Conservation (phyloP, 2,113 vertebrate species). For the Hypomesus transpacificus region DNA sequence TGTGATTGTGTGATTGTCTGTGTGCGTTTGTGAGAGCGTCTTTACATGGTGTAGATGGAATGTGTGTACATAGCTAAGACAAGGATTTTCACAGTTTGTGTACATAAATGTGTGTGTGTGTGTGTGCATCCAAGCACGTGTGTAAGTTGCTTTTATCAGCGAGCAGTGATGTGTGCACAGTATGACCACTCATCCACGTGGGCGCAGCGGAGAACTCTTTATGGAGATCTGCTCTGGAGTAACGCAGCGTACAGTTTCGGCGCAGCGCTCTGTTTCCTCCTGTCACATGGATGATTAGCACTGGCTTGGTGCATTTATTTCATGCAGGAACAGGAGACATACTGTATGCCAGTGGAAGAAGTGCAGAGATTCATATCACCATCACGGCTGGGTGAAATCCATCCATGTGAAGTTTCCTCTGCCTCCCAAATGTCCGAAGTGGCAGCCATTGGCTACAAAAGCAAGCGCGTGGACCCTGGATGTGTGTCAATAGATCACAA, state of each 20-base stretch:
- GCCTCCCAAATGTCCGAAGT: slow-evolving; percentile 53
- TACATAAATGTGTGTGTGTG: slow-evolving; percentile 1
- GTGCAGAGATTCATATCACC: slow-evolving; percentile 21
- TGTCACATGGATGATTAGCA: slow-evolving; percentile 38
- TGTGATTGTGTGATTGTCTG: slow-evolving; percentile 15
- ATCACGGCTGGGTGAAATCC: slow-evolving; percentile 30
- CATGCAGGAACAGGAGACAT: slow-evolving; percentile 28
- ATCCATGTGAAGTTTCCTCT: slow-evolving; percentile 22
- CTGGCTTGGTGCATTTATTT: slow-evolving; percentile 32
- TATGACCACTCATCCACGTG: background rate
- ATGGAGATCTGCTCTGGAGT: background rate
- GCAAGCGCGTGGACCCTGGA: slow-evolving; percentile 45
- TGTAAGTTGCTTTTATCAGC: slow-evolving; percentile 7
- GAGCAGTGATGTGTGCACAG: background rate
- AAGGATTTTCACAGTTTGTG: slow-evolving; percentile 17
- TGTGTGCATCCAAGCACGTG: background rate
- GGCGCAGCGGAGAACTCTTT: background rate
- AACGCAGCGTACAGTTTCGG: slow-evolving; percentile 11
- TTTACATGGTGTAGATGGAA: background rate
- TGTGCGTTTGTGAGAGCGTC: background rate
- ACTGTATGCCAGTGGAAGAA: background rate
- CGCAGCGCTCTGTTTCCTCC: slow-evolving; percentile 9
- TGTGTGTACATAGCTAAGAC: background rate
- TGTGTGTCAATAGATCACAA: slow-evolving; percentile 68
- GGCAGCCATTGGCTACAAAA: slow-evolving; percentile 49